Evolutionary conservation across 92 coral and sea anemone genomes (phyloP), one percentile per base, ranked within the genome.

Genomic region (Palythoa grandis): DNA sequence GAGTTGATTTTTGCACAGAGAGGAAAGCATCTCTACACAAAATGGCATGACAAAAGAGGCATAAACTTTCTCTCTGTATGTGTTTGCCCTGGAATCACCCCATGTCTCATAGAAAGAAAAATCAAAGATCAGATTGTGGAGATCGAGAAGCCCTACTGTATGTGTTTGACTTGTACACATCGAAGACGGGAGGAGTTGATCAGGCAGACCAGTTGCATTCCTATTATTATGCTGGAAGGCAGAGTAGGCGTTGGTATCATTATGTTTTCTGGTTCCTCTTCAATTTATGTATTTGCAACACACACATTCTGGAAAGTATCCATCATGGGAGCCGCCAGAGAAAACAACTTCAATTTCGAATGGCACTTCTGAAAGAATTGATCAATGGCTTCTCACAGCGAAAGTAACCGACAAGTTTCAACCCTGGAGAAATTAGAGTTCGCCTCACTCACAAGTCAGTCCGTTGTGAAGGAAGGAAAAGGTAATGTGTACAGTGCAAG

Each of bases 401-500:
- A 40, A 65, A 86, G 72, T 69, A 78, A 66, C 72, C n/a, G n/a
- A n/a, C 57, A 70, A 65, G 77, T 3, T 76, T 82, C 24, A 43
- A 5, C 25, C 57, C 57, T 43, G 57, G 77, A 73, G 57, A 73
- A 73, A 73, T 7, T 43, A 12, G 29, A 73, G 78, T 73, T 73
- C 77, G n/a, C 53, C 77, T 73, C 5, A 17, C 7, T 15, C 76
- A 72, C 77, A 73, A 52, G 38, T 72, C 37, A 23, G 58, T 29
- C 48, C 72, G 54, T 11, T 83, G 85, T 15, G 83, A 87, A 15
- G 78, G 83, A 56, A 50, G 84, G 17, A 79, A 91, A 66, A 84
- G 68, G 78, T 73, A 85, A 57, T 84, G 91, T 69, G 70, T 88
- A 3, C 76, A 88, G 25, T 88, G 89, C 73, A 88, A 84, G 74